Conservation (phyloP, 2,888 invertebrate genomes). For the Schizaphis graminum region DNA sequence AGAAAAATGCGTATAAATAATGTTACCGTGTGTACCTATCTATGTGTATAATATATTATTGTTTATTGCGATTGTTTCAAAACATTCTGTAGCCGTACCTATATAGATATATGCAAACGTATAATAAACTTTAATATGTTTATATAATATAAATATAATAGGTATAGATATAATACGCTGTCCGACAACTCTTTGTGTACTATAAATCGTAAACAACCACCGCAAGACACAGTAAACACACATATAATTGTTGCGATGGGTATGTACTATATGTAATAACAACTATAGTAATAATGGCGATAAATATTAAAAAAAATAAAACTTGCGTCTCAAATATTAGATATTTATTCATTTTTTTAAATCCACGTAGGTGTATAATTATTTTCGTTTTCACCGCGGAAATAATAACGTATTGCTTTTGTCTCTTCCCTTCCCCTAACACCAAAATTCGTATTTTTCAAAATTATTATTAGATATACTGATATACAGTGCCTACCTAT, state of each 20-base stretch:
- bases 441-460: background rate
- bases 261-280: background rate
- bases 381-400: background rate
- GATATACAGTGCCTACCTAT: background rate
- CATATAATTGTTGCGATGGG: background rate
- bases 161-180: background rate
- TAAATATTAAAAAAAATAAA: background rate
- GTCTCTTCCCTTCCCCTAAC: background rate
- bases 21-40: background rate
- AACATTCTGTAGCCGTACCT: background rate
- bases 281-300: background rate
- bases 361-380: background rate
- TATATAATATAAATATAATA: background rate
- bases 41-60: background rate
- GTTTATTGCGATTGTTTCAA: background rate
- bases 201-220: slow-evolving; percentile 1
- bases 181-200: background rate
- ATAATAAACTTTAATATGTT: background rate
- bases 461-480: background rate
- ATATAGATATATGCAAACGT: background rate
- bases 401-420: background rate
- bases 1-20: background rate
- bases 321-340: background rate
- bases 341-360: background rate
- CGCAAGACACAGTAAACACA: background rate